Evolutionary conservation across 1,140 invertebrate species (phyloP).

Genomic region (Chironomus striatipennis): DNA sequence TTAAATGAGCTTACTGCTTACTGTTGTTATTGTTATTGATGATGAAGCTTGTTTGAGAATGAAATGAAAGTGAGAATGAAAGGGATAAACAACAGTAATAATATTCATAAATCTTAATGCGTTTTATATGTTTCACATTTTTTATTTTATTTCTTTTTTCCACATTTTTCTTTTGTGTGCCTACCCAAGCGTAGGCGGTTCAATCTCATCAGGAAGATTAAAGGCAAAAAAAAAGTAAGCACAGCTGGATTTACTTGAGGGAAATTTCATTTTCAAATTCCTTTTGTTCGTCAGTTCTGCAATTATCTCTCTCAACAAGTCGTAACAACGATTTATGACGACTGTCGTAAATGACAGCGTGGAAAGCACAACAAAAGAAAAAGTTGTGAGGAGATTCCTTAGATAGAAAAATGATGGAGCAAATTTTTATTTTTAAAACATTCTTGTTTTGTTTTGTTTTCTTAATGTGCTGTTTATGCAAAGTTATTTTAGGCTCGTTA

Average conservation of each 20-base stretch:
- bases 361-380: too few species aligned
- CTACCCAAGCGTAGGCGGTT: not conserved
- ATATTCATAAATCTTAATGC: slow-evolving; percentile 14
- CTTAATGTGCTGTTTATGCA: too few species aligned
- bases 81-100: not conserved
- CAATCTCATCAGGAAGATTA: not conserved
- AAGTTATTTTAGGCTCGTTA: too few species aligned
- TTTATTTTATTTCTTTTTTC: not conserved
- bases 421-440: too few species aligned
- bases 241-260: not conserved
- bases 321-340: not conserved
- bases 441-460: too few species aligned
- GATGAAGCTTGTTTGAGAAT: not conserved
- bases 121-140: slow-evolving; percentile 14
- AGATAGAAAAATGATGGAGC: too few species aligned
- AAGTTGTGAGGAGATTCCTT: too few species aligned
- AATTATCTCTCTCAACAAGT: not conserved
- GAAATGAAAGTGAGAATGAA: not conserved
- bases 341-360: too few species aligned
- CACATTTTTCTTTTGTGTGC: not conserved
- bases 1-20: too few species aligned
- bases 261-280: not conserved
- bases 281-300: not conserved
- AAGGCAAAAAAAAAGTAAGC: slow-evolving; percentile 6
- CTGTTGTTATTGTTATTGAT: not conserved